These are phyloP conservation scores for Apomyelois bistriatella DNA, from an alignment of 2,888 invertebrate genomes.

Conservation along the genomic window DNA sequence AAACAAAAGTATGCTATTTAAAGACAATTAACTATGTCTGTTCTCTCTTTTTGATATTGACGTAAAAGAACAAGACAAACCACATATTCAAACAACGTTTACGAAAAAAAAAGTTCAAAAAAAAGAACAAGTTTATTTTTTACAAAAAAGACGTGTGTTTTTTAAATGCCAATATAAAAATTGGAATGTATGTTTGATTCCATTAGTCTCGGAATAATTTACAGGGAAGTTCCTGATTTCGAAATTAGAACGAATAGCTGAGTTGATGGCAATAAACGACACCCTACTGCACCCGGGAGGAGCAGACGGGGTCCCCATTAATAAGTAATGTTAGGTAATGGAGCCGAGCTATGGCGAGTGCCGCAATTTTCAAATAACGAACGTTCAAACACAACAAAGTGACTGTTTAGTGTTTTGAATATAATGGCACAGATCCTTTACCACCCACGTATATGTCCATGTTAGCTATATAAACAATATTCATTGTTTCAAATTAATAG, in stretches of 20 bases:
- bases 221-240: not conserved
- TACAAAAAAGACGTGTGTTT: not conserved
- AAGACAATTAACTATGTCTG: too few species aligned
- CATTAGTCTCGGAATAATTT: not conserved
- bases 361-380: constrained; percentile 12
- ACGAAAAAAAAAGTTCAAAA: too few species aligned
- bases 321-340: constrained; percentile 63
- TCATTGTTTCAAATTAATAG: not conserved
- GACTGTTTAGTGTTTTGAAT: not conserved
- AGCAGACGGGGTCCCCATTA: constrained; percentile 32
- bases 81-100: too few species aligned
- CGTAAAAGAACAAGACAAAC: too few species aligned
- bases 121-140: not conserved
- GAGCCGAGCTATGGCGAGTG: constrained; percentile 32
- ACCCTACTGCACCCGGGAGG: not conserved
- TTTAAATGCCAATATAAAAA: not conserved
- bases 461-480: not conserved
- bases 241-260: not conserved
- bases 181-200: not conserved
- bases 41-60: too few species aligned
- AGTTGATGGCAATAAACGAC: not conserved
- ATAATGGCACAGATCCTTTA: not conserved
- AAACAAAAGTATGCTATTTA: too few species aligned
- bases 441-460: not conserved
- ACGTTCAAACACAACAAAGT: not conserved